Evolutionary conservation across 1,140 invertebrate species (phyloP).

Genomic region (Hyles euphorbiae): DNA sequence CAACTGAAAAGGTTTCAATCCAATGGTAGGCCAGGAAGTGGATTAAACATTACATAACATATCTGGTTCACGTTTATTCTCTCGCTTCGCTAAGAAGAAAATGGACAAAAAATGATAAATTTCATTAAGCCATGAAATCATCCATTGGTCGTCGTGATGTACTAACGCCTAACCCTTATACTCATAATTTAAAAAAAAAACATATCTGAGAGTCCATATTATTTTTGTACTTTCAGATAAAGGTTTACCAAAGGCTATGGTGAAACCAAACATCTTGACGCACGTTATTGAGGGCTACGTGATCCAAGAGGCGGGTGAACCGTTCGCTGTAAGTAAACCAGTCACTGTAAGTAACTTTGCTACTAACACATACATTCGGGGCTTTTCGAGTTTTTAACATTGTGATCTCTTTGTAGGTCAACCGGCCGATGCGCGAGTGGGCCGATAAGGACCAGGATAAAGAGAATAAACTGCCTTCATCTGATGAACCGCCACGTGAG

Average conservation of each 20-base stretch:
- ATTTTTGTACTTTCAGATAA: constrained; percentile 72
- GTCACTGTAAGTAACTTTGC: too few species aligned
- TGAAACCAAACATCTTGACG: constrained; percentile 96
- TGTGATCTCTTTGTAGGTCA: constrained; percentile 39
- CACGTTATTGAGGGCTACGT: constrained; percentile 98
- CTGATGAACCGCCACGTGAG: constrained; percentile 85
- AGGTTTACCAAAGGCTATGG: constrained; percentile 92
- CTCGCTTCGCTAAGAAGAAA: too few species aligned
- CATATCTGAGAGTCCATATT: too few species aligned
- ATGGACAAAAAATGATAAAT: background rate
- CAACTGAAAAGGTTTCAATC: too few species aligned
- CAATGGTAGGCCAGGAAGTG: too few species aligned
- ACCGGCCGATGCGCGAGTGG: constrained; percentile 62
- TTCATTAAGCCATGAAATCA: background rate
- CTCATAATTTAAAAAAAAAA: too few species aligned
- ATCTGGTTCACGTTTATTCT: too few species aligned
- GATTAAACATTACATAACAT: too few species aligned
- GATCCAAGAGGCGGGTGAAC: constrained; percentile 94
- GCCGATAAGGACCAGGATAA: constrained; percentile 71
- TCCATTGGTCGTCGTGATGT: background rate
- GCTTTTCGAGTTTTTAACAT: background rate
- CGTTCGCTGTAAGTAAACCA: constrained; percentile 86
- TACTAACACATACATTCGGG: too few species aligned
- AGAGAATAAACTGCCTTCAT: constrained; percentile 68
- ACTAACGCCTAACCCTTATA: background rate